Evolutionary conservation across 2,797 vertebrate genomes (phyloP).

Genomic region (Falco concolor): DNA sequence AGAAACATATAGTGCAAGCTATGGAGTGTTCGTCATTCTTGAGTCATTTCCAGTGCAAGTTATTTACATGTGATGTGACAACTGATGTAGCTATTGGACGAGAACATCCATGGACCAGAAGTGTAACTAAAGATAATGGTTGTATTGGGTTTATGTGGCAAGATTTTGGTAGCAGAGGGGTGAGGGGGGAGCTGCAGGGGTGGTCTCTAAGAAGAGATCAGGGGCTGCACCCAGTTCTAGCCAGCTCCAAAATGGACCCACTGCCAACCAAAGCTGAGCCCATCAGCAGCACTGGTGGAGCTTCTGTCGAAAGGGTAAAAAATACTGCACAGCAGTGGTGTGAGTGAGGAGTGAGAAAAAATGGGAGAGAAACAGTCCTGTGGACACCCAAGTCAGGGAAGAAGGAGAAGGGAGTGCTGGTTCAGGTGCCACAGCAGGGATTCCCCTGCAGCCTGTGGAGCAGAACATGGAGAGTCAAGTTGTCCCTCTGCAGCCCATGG

Average conservation of each 20-base stretch:
- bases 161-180: background rate
- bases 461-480: too few relatives aligned
- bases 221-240: background rate
- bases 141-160: background rate
- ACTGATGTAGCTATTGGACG: background rate
- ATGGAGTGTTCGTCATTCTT: background rate
- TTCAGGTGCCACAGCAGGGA: too few relatives aligned
- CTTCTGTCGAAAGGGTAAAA: background rate
- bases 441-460: too few relatives aligned
- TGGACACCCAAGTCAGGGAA: background rate
- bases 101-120: background rate
- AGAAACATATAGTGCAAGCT: background rate
- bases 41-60: background rate
- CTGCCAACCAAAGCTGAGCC: background rate
- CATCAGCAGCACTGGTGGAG: fast-evolving
- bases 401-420: too few relatives aligned
- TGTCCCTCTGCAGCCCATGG: background rate
- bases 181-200: background rate
- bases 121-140: background rate
- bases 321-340: background rate
- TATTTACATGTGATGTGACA: background rate
- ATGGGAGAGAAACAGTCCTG: background rate
- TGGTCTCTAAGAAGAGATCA: background rate
- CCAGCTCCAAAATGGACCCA: background rate
- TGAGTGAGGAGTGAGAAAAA: background rate